phyloP scores from a whole-genome alignment of 2,888 invertebrate species.

The Drosophila monieri region DNA sequence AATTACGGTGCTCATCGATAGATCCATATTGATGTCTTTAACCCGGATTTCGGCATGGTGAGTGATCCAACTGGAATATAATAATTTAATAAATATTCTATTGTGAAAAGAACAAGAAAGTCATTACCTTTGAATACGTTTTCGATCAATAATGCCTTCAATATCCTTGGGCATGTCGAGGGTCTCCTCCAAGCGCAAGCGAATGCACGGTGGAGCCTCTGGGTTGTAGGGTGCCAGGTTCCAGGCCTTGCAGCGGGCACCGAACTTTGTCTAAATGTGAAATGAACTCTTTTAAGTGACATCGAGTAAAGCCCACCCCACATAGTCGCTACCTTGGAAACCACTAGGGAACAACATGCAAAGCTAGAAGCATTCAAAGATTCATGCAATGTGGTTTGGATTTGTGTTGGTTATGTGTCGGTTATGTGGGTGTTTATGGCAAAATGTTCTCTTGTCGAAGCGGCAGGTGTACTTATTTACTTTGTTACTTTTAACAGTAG shows the following conservation, averaged over 20 bases:
- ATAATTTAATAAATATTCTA: not conserved
- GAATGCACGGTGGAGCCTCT: conserved; percentile 86
- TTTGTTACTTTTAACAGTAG: conserved; percentile 25
- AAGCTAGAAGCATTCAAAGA: conserved; percentile 52
- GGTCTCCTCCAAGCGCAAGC: conserved; percentile 87
- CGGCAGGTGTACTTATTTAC: conserved; percentile 22
- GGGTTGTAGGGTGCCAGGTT: conserved; percentile 87
- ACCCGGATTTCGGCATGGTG: conserved; percentile 87
- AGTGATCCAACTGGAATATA: conserved; percentile 78
- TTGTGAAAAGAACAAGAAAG: not conserved
- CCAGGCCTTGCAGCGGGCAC: conserved; percentile 92
- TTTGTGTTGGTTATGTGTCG: conserved; percentile 8
- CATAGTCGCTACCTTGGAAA: conserved; percentile 21
- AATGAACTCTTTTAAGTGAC: not conserved
- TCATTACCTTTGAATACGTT: conserved; percentile 80
- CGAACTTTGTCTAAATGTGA: conserved; percentile 89
- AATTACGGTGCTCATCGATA: conserved; percentile 92
- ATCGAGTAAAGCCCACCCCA: conserved; percentile 82
- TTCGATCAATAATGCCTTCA: conserved; percentile 79
- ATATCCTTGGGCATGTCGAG: conserved; percentile 83
- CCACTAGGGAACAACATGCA: conserved; percentile 55
- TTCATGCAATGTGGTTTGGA: conserved; percentile 47
- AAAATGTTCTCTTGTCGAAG: conserved; percentile 16
- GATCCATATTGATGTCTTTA: conserved; percentile 87
- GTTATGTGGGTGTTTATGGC: conserved; percentile 17